phyloP scores from a whole-genome alignment of 92 coral and sea anemone genomes.

The Epizoanthus scotinus region DNA sequence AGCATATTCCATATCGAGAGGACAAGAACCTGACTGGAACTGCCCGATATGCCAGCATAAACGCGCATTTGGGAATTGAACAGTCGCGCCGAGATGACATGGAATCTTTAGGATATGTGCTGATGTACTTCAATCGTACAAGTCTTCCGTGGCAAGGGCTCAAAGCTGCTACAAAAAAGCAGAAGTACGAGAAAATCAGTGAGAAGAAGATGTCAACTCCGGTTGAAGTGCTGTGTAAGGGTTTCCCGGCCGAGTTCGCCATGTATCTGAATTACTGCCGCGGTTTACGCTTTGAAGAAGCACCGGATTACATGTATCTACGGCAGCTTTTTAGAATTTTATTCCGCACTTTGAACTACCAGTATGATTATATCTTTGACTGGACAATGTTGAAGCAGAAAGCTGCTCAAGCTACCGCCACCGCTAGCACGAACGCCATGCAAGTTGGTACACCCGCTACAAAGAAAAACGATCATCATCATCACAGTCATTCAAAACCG shows the following conservation, averaged over 20 bases:
- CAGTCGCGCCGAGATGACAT: slow-evolving; percentile 98
- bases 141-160: slow-evolving; percentile 99
- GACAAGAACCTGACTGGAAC: slow-evolving; percentile 98
- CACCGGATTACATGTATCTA: slow-evolving; percentile 97
- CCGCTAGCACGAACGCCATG: slow-evolving; percentile 56
- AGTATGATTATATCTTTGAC: slow-evolving; percentile 97
- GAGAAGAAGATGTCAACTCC: slow-evolving; percentile 99
- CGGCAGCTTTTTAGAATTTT: slow-evolving; percentile 96
- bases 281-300: slow-evolving; percentile 92
- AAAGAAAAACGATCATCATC: slow-evolving; percentile 72
- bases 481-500: slow-evolving; percentile 58
- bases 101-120: slow-evolving; percentile 96
- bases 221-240: slow-evolving; percentile 94
- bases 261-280: slow-evolving; percentile 99
- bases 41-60: slow-evolving; percentile 97
- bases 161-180: slow-evolving; percentile 97
- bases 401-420: slow-evolving; percentile 84
- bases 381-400: slow-evolving; percentile 99
- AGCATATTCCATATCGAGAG: slow-evolving; percentile 96
- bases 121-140: slow-evolving; percentile 98
- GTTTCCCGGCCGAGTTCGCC: slow-evolving; percentile 99
- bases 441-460: slow-evolving; percentile 65
- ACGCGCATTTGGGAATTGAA: slow-evolving; percentile 96
- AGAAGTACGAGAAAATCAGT: slow-evolving; percentile 98
- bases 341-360: slow-evolving; percentile 96